Percentiles rank a stretch among this genome's conserved stretches.
phyloP scores from a whole-genome alignment of 2,113 vertebrate genomes.

The Chloropsis hardwickii region DNA sequence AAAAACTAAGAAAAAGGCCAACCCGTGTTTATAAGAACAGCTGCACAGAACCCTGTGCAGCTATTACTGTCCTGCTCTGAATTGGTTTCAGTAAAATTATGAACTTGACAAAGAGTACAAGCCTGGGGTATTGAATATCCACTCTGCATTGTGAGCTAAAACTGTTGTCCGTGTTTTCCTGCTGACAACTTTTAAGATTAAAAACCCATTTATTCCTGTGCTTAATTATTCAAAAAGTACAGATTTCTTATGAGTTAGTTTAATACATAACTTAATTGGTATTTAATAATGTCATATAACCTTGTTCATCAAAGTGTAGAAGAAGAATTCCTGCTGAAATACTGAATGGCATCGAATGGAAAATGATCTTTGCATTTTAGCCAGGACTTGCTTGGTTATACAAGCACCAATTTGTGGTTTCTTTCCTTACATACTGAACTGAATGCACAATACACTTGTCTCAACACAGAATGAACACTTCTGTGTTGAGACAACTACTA shows the following conservation, averaged over 20 bases:
- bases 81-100: background rate
- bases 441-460: background rate
- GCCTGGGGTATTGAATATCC: background rate
- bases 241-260: constrained; percentile 44
- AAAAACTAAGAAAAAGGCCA: background rate
- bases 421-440: background rate
- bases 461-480: background rate
- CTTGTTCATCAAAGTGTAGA: constrained; percentile 73
- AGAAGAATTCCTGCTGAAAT: constrained; percentile 59
- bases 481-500: background rate
- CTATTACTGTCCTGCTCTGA: background rate
- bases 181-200: background rate
- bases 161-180: background rate
- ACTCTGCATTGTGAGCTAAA: background rate
- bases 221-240: constrained; percentile 67
- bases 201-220: constrained; percentile 60
- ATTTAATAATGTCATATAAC: constrained; percentile 74
- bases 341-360: constrained; percentile 1
- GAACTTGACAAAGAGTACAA: background rate
- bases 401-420: background rate
- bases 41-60: background rate
- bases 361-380: background rate
- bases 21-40: background rate
- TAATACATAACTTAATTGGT: constrained; percentile 65
- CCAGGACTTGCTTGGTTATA: background rate